Percentiles rank a stretch among this genome's conserved stretches.
These are phyloP conservation scores for Ridgeia piscesae DNA, from an alignment of 1,140 invertebrate species.

Conservation along the genomic window DNA sequence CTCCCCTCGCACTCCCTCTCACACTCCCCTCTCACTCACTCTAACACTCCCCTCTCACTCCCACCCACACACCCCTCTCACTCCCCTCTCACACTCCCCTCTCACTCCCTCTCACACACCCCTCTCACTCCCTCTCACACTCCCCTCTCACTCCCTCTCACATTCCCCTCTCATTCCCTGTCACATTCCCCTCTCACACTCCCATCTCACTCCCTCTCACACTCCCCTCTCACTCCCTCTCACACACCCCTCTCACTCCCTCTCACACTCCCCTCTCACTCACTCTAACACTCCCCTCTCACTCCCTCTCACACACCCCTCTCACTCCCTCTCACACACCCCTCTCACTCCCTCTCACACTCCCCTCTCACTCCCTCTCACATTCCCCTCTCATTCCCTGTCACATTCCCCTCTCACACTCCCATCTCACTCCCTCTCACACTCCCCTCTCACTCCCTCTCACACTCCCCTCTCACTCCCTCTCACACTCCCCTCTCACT, in stretches of 20 bases:
- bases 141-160: background rate
- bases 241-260: background rate
- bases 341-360: background rate
- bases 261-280: no score
- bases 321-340: background rate
- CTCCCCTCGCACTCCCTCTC: no score
- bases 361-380: no score
- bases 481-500: background rate
- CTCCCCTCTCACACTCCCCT: background rate
- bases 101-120: background rate
- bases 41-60: no score
- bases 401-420: background rate
- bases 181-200: no score
- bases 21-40: no score
- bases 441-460: no score
- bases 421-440: background rate
- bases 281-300: no score
- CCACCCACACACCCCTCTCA: background rate
- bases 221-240: background rate
- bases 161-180: background rate
- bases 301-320: background rate
- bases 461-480: background rate
- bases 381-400: no score
- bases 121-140: no score
- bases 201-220: no score